Base-by-base conservation (phyloP, 2,888 invertebrate species). In the Leptothorax acervorum region DNA sequence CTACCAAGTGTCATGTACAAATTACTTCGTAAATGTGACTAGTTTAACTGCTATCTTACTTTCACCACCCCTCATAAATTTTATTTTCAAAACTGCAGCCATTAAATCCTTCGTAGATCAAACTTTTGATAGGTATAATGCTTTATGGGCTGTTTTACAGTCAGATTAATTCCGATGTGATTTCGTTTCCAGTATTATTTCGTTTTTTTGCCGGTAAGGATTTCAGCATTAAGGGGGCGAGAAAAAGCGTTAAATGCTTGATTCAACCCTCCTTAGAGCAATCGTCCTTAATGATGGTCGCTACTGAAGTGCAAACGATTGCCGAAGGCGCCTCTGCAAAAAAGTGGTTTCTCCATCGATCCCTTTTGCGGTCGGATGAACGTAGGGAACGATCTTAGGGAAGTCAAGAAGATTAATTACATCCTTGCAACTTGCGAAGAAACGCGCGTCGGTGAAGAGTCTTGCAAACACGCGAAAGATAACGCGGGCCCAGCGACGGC, bases 391-490 rank as follows among this genome's bases (percentile, higher is more conserved):
- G 79, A 79, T 73, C 79, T 73, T 39, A 73, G 73, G 12, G 35
- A 81, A 81, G 79, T 81, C 79, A 51, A 62, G 79, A 81, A 81
- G 79, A 81, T 81, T 81, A 81, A 81, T 81, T 81, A 73, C 73
- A 73, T 73, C 73, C 35, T 73, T 39, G 73, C 70, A 48, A 78
- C 68, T 78, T 57, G 3, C 60, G 73, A 62, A 51, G 73, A 42
- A 81, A 81, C 48, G 60, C 71, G 78, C 18, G 23, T 23, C 60
- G 51, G 12, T 39, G 60, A 39, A 39, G 73, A 73, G 73, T 81
- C 31, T 73, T 71, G 79, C 57, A 60, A 81, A 81, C 73, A 48
- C 60, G 73, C 39, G 73, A 60, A 8, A 71, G 73, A 79, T 73
- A 73, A 81, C 73, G 71, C 60, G 23, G 39, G 18, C 60, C 60